Evolutionary conservation across 2,888 invertebrate genomes (phyloP), one percentile per base, ranked within the genome.

Genomic region (Brachylomia viminalis): DNA sequence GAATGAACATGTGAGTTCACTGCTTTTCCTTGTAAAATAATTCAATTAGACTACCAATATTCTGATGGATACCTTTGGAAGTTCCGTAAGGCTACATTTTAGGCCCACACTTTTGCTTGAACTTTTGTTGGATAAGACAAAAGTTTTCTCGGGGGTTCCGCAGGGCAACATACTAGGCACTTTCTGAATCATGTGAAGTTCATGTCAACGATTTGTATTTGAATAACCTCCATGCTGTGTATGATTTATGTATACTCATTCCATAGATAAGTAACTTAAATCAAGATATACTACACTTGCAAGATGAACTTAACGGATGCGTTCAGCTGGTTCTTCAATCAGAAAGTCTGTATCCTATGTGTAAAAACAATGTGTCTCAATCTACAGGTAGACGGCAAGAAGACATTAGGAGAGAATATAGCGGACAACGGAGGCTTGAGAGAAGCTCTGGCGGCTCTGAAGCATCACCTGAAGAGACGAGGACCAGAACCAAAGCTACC

Each of bases 351-450:
- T 64, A 20, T 17, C 6, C 3, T 20, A 45, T 27, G 1, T 45
- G 3, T 61, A 61, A 33, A 42, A 45, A 27, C 8, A 54, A 17
- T 30, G 17, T 42, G 0, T 33, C 8, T 8, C 2, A 2, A 23
- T 45, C 7, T 3, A 49, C 88, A 98, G 98, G 97, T 98, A 49
- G 97, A 98, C 90, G 98, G 98, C 0, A 97, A 97, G 86, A 94
- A 97, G 81, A 98, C 98, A 0, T 93, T 98, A 74, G 98, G 98
- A 0, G 98, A 98, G 94, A 98, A 98, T 88, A 98, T 98, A 80
- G 98, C 98, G 0, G 98, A 98, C 90, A 98, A 98, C 89, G 98
- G 98, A 0, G 98, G 98, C 0, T 94, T 98, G 68, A 97, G 98
- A 69, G 98, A 98, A 91, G 98, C 98, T 0, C 97, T 97, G 54